These are phyloP conservation scores for Pseudorasbora parva DNA, from an alignment of 2,113 vertebrate species.

Conservation along the genomic window DNA sequence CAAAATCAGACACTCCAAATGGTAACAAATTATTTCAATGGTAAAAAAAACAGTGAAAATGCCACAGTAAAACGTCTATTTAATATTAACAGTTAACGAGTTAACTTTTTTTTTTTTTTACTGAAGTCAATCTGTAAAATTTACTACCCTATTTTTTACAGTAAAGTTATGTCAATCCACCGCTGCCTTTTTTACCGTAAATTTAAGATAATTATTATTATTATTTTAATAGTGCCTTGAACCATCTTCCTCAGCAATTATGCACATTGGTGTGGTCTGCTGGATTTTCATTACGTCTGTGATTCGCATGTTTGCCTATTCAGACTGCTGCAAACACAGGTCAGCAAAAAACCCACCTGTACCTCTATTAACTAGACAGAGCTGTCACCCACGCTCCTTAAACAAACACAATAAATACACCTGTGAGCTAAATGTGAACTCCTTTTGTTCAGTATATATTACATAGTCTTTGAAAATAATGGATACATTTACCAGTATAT, in stretches of 20 bases:
- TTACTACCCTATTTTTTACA: background rate
- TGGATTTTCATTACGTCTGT: conserved; percentile 13
- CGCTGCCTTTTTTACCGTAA: background rate
- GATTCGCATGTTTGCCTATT: background rate
- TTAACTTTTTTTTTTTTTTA: no score
- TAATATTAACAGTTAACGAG: no score
- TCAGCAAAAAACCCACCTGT: conserved; percentile 28
- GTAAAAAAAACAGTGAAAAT: background rate
- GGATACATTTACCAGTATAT: background rate
- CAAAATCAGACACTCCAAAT: background rate
- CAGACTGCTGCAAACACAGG: background rate
- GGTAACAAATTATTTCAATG: background rate
- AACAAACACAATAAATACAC: conserved; percentile 17
- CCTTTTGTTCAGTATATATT: background rate
- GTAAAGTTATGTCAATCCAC: background rate
- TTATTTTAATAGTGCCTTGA: background rate
- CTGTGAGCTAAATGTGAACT: conserved; percentile 2
- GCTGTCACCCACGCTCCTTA: conserved; percentile 24
- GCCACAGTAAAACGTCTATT: background rate
- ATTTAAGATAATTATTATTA: background rate
- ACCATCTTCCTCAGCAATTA: background rate
- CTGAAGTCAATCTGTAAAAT: background rate
- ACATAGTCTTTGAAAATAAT: background rate
- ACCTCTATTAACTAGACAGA: conserved; percentile 7
- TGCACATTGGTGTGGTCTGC: background rate